Percentiles rank a stretch among this genome's conserved stretches.
phyloP scores from a whole-genome alignment of 2,888 invertebrate genomes.

The Mayetiola destructor region DNA sequence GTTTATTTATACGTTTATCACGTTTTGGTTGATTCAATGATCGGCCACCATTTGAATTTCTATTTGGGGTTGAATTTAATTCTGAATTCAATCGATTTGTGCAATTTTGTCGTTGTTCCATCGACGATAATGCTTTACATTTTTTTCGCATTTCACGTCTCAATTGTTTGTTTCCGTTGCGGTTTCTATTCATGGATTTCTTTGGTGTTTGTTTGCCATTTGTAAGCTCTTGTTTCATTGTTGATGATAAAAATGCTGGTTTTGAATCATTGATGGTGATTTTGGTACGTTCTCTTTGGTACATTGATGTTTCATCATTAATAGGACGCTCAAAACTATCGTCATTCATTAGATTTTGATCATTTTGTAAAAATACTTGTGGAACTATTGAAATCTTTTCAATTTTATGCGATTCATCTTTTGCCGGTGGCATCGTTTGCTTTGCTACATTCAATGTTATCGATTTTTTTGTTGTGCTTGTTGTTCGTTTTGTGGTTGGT shows the following conservation, averaged over 20 bases:
- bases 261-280: conserved; percentile 9
- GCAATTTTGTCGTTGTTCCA: conserved; percentile 3
- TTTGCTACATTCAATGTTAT: conserved; percentile 13
- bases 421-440: conserved; percentile 20
- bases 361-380: conserved; percentile 31
- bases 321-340: conserved; percentile 20
- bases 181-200: not conserved
- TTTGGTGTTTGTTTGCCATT: not conserved
- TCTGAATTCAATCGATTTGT: conserved; percentile 5
- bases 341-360: conserved; percentile 25
- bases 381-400: conserved; percentile 30
- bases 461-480: not conserved
- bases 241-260: not conserved
- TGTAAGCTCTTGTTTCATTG: not conserved
- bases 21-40: not conserved
- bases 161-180: not conserved
- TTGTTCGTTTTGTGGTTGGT: conserved; percentile 13
- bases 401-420: conserved; percentile 21
- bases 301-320: not conserved
- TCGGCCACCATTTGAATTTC: not conserved
- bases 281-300: conserved; percentile 18
- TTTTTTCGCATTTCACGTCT: conserved; percentile 9
- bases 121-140: not conserved
- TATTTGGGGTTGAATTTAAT: not conserved
- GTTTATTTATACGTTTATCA: not conserved